Base-by-base conservation (phyloP, 2,797 vertebrate species). In the Pseudochirops cupreus region DNA sequence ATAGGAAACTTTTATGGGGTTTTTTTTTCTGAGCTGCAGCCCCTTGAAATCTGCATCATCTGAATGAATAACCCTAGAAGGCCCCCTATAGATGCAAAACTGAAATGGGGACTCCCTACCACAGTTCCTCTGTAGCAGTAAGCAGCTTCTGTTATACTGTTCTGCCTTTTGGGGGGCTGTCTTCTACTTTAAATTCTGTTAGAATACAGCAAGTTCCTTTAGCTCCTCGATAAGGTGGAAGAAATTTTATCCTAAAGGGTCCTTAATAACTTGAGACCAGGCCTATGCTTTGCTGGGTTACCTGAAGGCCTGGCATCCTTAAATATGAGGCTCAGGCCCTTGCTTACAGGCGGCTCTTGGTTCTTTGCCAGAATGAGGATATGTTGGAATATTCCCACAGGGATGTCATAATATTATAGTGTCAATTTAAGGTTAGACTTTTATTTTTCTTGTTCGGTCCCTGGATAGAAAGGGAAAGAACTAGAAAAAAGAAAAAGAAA, bases 351-450 rank as follows among this genome's bases (percentile, higher is more conserved):
- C 56, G 0, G 0, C 91, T 94, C 94, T 97, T 95, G 89, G 59
- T 53, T 92, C 96, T 95, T 2, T 56, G 95, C 93, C 97, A 96
- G 96, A 94, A 74, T 21, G 55, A 95, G 95, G 97, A 94, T 96
- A 94, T 95, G 96, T 96, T 94, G 31, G 92, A 93, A 91, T 96
- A 92, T 56, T 92, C 94, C 90, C 91, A 96, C 92, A 94, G 93
- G 16, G 95, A 31, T 94, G 56, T 91, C 55, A 50, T 93, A 96
- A 97, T 95, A 82, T 95, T 96, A 94, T 18, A 67, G 53, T 91
- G 82, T 62, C 93, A 93, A 91, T 93, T 33, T 74, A 92, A 96
- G 89, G n/a, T 57, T 74, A 94, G 55, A 31, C 93, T 96, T 96
- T 92, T 56, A 82, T 93, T 94, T 93, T 94, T 96, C 53, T 96